Evolutionary conservation across 2,888 invertebrate genomes (phyloP).

Genomic region (Hemistola chrysoprasaria): DNA sequence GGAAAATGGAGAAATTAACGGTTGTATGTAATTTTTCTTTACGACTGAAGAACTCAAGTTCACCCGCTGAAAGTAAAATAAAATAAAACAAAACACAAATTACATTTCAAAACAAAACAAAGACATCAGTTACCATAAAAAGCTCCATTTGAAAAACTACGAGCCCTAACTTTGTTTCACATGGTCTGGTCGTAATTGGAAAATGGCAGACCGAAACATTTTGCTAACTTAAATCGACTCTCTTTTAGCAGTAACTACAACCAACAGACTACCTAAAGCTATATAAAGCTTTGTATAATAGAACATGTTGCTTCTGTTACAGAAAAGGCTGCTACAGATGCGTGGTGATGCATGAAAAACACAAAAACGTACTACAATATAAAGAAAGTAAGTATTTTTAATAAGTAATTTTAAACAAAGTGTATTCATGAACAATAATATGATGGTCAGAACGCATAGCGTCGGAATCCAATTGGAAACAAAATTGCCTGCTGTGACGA

Average conservation of each 20-base stretch:
- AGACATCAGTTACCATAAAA: constrained; percentile 5
- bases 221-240: constrained; percentile 20
- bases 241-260: constrained; percentile 6
- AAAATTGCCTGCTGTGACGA: too few relatives aligned
- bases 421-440: too few relatives aligned
- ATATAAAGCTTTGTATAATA: too few relatives aligned
- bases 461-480: too few relatives aligned
- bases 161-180: constrained; percentile 7
- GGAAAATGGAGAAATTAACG: too few relatives aligned
- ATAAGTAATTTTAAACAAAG: too few relatives aligned
- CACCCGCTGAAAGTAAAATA: too few relatives aligned
- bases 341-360: constrained; percentile 97
- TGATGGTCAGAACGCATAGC: too few relatives aligned
- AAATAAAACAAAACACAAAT: too few relatives aligned
- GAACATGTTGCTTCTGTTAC: constrained; percentile 54
- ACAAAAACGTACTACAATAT: constrained; percentile 96
- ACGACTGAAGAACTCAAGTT: too few relatives aligned
- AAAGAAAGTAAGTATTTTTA: constrained; percentile 99
- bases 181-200: constrained; percentile 11
- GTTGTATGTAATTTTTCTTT: too few relatives aligned
- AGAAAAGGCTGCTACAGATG: constrained; percentile 97
- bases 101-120: background rate
- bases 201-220: constrained; percentile 8
- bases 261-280: too few relatives aligned
- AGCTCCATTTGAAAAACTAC: constrained; percentile 1